Base-by-base conservation (phyloP, 2,888 invertebrate species). In the Scrobipalpa atriplicella region DNA sequence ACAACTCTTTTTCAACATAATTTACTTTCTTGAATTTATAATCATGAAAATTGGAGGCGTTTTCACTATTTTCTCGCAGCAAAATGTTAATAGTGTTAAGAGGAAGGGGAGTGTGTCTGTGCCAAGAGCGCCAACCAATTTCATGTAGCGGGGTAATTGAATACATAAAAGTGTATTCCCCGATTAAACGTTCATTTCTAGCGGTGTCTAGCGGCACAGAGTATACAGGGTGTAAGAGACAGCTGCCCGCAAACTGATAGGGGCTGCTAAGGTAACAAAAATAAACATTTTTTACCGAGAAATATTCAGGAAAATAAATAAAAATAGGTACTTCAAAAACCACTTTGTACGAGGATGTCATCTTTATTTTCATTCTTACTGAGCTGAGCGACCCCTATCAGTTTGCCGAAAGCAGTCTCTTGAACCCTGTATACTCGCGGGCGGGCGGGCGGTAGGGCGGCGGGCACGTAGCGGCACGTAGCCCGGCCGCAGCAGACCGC, bases 101-200 rank as follows among this genome's bases (percentile, higher is more conserved):
- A 61, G 61, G 18, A 39, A 21, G 39, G 39, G 38, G 13, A 41
- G 41, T 16, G 60, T 60, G 61, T 61, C 61, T 39, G 61, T 41
- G 39, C 41, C 61, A 61, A 38, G 16, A 38, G 61, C 58, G 61
- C 61, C 39, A 61, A 41, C 41, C 61, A 61, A 61, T 61, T 61
- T 61, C 61, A 61, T 39, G 61, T 41, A 41, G 41, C 62, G 29
- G 29, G 18, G 63, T 63, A 63, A 64, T 56, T 64, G 64, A 64
- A 64, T 64, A 65, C 21, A 65, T 60, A 65, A 60, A 62, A 61
- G 61, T 66, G 51, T 62, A 52, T 61, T 61, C 47, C 65, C 29
- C 60, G 38, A 60, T 60, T 65, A 65, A 47, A 47, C 41, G 21
- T 60, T 60, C 47, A 65, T 60, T 65, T 51, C n/a, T 43, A 21